Evolutionary conservation across 2,113 vertebrate species (phyloP).

Genomic region (Megaleporinus macrocephalus): DNA sequence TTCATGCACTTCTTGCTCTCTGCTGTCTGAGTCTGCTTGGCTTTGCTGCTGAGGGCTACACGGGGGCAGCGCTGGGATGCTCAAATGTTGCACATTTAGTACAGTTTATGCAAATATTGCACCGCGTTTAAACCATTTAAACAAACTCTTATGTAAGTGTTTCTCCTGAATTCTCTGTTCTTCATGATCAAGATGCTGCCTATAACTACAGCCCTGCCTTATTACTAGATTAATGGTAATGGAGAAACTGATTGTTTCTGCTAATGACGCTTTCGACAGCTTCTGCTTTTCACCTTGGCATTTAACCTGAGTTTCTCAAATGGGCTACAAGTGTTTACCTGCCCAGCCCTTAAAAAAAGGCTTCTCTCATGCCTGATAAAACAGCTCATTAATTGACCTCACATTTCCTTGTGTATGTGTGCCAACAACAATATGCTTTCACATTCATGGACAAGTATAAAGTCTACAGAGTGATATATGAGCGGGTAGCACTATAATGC

Average conservation of each 20-base stretch:
- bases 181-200: neutral
- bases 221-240: neutral
- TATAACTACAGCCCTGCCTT: neutral
- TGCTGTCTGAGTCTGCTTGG: neutral
- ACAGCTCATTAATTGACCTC: neutral
- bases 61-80: neutral
- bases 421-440: too few relatives aligned
- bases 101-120: neutral
- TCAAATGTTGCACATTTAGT: neutral
- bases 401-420: neutral
- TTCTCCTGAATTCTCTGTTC: too few relatives aligned
- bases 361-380: neutral
- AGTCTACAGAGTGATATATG: too few relatives aligned
- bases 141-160: too few relatives aligned
- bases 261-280: neutral
- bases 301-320: neutral
- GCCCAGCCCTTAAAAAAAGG: neutral
- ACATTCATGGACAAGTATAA: too few relatives aligned
- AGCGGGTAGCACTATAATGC: too few relatives aligned
- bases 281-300: neutral
- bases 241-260: neutral
- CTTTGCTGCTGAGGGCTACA: neutral
- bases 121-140: too few relatives aligned
- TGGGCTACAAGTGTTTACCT: neutral
- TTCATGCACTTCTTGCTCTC: too few relatives aligned